Evolutionary conservation across 2,888 invertebrate species (phyloP).

Genomic region (Hydrotaea diabolus): DNA sequence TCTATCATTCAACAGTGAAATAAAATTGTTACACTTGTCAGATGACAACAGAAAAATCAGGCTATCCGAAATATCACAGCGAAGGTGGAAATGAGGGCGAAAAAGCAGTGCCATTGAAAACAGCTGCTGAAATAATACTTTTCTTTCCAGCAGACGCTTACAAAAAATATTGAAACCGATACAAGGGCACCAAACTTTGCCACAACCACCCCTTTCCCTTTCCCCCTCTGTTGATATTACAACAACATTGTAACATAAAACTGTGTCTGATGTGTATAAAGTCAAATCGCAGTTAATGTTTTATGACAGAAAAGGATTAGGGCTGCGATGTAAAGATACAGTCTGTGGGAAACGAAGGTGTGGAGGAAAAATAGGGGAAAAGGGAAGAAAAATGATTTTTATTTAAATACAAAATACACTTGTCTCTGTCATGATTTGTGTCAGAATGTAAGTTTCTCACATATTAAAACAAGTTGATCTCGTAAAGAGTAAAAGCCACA

Average conservation of each 20-base stretch:
- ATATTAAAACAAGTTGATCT: background rate
- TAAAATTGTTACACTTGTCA: slow-evolving; percentile 30
- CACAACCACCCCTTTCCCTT: background rate
- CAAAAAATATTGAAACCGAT: background rate
- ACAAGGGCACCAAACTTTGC: background rate
- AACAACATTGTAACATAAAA: slow-evolving; percentile 1
- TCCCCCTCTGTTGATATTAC: too few species aligned
- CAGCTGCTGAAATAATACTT: slow-evolving; percentile 10
- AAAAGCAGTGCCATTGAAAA: background rate
- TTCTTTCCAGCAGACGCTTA: background rate
- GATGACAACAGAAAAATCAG: too few species aligned
- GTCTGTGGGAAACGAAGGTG: background rate
- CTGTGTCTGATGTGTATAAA: background rate
- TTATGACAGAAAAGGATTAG: background rate
- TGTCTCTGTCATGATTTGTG: slow-evolving; percentile 66
- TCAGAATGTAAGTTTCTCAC: slow-evolving; percentile 26
- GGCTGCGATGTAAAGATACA: background rate
- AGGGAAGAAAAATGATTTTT: background rate
- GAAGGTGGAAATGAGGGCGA: background rate
- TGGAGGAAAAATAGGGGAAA: background rate
- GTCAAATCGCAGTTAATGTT: slow-evolving; percentile 9
- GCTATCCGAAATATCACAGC: background rate
- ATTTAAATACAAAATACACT: slow-evolving; percentile 56
- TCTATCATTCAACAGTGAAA: background rate
- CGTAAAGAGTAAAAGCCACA: background rate